These are phyloP conservation scores for Muscicapa adusta DNA, from an alignment of 2,113 vertebrate species.

Conservation along the genomic window DNA sequence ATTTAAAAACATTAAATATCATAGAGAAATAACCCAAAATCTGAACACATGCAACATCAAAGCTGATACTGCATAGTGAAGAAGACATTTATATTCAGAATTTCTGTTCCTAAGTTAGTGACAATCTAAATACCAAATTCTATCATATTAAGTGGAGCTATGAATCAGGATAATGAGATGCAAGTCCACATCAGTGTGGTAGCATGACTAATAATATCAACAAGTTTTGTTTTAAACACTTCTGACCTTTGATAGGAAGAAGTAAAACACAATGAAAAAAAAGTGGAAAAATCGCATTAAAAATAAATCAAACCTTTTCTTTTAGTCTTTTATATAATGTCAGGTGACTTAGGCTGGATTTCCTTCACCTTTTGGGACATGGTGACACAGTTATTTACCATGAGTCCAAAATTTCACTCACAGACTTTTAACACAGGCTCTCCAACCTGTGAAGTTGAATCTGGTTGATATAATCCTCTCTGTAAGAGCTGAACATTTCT, in stretches of 20 bases:
- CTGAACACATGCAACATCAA: background rate
- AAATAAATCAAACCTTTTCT: background rate
- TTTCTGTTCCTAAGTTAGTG: background rate
- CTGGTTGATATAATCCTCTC: background rate
- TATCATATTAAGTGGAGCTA: background rate
- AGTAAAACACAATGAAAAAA: background rate
- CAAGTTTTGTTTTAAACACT: background rate
- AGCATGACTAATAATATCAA: background rate
- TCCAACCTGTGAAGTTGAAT: background rate
- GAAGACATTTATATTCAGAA: background rate
- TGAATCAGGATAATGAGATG: background rate
- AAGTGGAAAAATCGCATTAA: background rate
- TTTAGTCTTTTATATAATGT: background rate
- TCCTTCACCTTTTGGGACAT: background rate
- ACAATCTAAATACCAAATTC: background rate
- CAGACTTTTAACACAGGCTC: background rate
- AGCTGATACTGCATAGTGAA: background rate
- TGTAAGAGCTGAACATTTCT: background rate
- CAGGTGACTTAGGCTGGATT: background rate
- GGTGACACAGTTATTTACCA: background rate
- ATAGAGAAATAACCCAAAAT: background rate
- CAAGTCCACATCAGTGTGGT: background rate
- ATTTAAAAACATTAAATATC: background rate
- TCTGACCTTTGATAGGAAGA: background rate
- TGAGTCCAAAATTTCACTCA: background rate